These are phyloP conservation scores for Emmelina monodactyla DNA, from an alignment of 2,888 invertebrate species.

Conservation along the genomic window DNA sequence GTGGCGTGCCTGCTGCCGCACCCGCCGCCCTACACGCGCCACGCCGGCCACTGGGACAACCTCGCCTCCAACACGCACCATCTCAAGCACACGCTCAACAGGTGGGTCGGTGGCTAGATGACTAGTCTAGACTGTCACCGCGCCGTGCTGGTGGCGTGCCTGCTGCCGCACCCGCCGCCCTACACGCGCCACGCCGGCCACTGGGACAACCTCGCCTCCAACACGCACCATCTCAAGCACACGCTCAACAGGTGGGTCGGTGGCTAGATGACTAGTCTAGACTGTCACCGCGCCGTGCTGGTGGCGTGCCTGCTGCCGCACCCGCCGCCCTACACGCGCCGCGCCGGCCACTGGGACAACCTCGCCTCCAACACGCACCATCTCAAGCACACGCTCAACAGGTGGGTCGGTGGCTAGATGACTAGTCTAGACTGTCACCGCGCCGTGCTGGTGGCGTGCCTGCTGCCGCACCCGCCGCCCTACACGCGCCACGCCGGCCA, in stretches of 20 bases:
- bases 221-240: background rate
- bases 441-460: too few species aligned
- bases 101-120: too few species aligned
- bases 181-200: background rate
- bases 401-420: too few species aligned
- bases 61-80: background rate
- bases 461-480: too few species aligned
- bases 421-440: too few species aligned
- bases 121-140: too few species aligned
- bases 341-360: background rate
- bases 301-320: too few species aligned
- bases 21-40: background rate
- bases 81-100: background rate
- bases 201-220: background rate
- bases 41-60: slow-evolving; percentile 3
- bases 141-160: too few species aligned
- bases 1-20: too few species aligned
- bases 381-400: background rate
- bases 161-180: too few species aligned
- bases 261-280: too few species aligned
- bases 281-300: too few species aligned
- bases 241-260: background rate
- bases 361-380: background rate
- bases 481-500: slow-evolving; percentile 89
- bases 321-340: background rate